These are phyloP conservation scores for Argopecten irradians DNA, from an alignment of 1,140 invertebrate genomes.

Conservation along the genomic window DNA sequence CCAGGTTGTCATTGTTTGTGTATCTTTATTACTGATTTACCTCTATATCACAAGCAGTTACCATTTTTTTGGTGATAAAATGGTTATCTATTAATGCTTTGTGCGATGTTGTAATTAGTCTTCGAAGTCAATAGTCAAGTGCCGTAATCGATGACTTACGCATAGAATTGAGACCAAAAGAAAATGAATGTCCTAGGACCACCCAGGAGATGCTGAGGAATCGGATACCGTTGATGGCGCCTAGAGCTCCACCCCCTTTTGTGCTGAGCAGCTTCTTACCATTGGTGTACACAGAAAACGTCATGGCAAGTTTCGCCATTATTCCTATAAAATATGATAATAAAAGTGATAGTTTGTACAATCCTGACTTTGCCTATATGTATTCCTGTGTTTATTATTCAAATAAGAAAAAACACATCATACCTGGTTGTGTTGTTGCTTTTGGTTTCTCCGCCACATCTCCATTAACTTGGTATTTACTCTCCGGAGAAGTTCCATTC, in stretches of 20 bases:
- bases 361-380: too few species aligned
- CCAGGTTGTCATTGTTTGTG: too few species aligned
- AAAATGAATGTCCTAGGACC: constrained; percentile 88
- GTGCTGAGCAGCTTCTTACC: constrained; percentile 63
- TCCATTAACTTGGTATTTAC: background rate
- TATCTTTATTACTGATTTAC: too few species aligned
- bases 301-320: constrained; percentile 49
- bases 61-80: too few species aligned
- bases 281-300: constrained; percentile 70
- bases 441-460: background rate
- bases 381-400: too few species aligned
- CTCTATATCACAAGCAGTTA: too few species aligned
- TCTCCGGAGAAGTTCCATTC: background rate
- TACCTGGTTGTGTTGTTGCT: background rate
- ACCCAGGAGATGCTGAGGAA: constrained; percentile 95
- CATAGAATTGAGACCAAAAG: constrained; percentile 33
- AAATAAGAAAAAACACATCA: background rate
- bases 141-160: too few species aligned
- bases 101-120: too few species aligned
- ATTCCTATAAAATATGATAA: constrained; percentile 49
- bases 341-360: too few species aligned
- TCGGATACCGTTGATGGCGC: constrained; percentile 67
- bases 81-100: too few species aligned
- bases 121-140: too few species aligned
- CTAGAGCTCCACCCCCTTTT: constrained; percentile 51